phyloP scores from a whole-genome alignment of 1,140 invertebrate species.

The Trissolcus basalis region DNA sequence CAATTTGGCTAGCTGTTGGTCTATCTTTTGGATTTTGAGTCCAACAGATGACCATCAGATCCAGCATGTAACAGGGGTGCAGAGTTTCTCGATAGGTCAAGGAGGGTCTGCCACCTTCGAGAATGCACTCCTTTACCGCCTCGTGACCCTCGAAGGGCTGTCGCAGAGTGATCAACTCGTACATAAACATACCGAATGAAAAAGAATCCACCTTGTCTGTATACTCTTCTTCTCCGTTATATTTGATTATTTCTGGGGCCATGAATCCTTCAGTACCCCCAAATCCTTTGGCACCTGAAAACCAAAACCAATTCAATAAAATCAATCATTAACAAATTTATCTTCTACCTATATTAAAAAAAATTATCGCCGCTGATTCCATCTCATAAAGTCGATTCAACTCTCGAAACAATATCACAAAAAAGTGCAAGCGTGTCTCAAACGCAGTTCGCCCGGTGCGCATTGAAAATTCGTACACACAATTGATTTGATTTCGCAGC shows the following conservation, averaged over 20 bases:
- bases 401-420: no score
- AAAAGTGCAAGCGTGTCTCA: no score
- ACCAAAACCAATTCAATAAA: no score
- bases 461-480: no score
- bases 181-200: slow-evolving; percentile 99
- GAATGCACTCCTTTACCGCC: slow-evolving; percentile 95
- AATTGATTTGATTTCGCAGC: no score
- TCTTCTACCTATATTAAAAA: no score
- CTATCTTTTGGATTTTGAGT: slow-evolving; percentile 89
- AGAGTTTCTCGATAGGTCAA: slow-evolving; percentile 88
- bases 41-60: slow-evolving; percentile 98
- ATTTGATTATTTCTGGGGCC: slow-evolving; percentile 98
- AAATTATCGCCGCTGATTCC: no score
- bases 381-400: no score
- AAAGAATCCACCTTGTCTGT: slow-evolving; percentile 99
- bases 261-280: slow-evolving; percentile 98
- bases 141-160: slow-evolving; percentile 97
- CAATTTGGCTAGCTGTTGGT: slow-evolving; percentile 94
- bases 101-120: slow-evolving; percentile 94
- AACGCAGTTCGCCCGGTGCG: no score
- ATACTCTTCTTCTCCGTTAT: slow-evolving; percentile 99
- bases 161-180: slow-evolving; percentile 94
- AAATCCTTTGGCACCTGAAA: slow-evolving; percentile 90
- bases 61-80: slow-evolving; percentile 93
- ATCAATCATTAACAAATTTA: no score